Evolutionary conservation across 2,888 invertebrate species (phyloP).

Genomic region (Anthophora plumipes): DNA sequence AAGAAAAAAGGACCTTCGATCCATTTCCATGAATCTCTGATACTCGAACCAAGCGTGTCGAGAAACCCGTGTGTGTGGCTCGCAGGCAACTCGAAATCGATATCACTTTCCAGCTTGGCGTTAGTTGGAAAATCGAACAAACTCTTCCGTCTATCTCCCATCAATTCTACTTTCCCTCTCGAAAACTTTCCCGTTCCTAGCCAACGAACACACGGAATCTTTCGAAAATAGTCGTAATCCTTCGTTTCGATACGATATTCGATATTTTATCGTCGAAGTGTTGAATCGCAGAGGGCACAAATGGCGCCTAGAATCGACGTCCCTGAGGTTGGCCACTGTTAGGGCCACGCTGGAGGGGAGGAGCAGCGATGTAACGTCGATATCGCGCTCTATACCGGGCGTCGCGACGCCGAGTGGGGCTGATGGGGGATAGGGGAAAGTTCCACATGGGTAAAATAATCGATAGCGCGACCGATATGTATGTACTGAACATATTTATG

Average conservation of each 20-base stretch:
- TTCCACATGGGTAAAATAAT: constrained; percentile 84
- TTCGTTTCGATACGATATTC: too few relatives aligned
- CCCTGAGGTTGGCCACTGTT: constrained; percentile 59
- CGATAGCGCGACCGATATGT: constrained; percentile 84
- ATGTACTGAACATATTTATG: constrained; percentile 61
- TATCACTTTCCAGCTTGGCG: not conserved
- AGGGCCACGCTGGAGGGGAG: constrained; percentile 49
- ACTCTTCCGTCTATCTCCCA: too few relatives aligned
- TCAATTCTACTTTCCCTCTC: too few relatives aligned
- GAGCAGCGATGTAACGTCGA: constrained; percentile 83
- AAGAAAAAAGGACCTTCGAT: not conserved
- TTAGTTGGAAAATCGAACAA: too few relatives aligned
- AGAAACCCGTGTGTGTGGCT: not conserved
- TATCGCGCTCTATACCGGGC: constrained; percentile 83
- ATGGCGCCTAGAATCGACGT: constrained; percentile 41
- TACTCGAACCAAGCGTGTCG: not conserved
- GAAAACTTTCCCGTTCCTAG: too few relatives aligned
- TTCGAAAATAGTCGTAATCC: too few relatives aligned
- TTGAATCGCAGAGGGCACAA: not conserved
- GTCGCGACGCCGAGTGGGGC: constrained; percentile 79
- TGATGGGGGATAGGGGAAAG: constrained; percentile 78
- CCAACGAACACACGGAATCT: too few relatives aligned
- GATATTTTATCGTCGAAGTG: too few relatives aligned
- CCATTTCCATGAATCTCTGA: not conserved
- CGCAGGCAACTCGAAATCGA: not conserved